Evolutionary conservation across 2,113 vertebrate genomes (phyloP).

Genomic region (Takifugu flavidus): DNA sequence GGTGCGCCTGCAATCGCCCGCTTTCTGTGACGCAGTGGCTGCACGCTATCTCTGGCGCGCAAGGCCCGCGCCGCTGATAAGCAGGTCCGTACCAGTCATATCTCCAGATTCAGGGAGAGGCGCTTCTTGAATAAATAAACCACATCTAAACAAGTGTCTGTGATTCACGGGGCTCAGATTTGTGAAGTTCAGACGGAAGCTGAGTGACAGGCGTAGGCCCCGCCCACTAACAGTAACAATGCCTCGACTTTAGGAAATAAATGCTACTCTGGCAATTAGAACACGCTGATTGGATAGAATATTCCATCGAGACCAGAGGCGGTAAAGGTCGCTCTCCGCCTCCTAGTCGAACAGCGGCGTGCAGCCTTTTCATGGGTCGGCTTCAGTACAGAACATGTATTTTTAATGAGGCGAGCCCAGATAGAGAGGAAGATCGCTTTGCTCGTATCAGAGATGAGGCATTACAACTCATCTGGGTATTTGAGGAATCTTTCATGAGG

Average conservation of each 20-base stretch:
- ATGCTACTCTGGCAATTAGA: too few relatives aligned
- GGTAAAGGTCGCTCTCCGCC: too few relatives aligned
- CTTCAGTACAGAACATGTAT: slow-evolving; percentile 48
- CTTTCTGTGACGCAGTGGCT: slow-evolving; percentile 50
- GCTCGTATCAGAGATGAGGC: slow-evolving; percentile 37
- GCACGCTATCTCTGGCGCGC: slow-evolving; percentile 51
- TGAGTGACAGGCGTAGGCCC: neutral
- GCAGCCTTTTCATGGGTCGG: slow-evolving; percentile 36
- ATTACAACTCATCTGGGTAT: slow-evolving; percentile 40
- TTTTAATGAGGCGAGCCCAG: slow-evolving; percentile 56
- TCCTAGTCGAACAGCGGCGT: slow-evolving; percentile 1
- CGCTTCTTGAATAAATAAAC: slow-evolving; percentile 47
- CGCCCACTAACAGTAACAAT: too few relatives aligned
- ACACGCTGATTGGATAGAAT: too few relatives aligned
- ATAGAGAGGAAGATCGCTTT: slow-evolving; percentile 32
- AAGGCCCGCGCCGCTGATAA: slow-evolving; percentile 41
- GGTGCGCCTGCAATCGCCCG: slow-evolving; percentile 50
- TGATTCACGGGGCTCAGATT: too few relatives aligned
- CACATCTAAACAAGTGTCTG: slow-evolving; percentile 1
- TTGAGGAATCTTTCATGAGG: slow-evolving; percentile 19
- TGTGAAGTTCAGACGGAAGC: neutral
- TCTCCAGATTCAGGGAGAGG: slow-evolving; percentile 36
- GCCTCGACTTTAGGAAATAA: too few relatives aligned
- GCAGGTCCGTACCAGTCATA: slow-evolving; percentile 31
- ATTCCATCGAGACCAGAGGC: too few relatives aligned